Evolutionary conservation across 1,140 invertebrate genomes (phyloP), one percentile per base, ranked within the genome.

Genomic region (Yoshiicerus persimilis): DNA sequence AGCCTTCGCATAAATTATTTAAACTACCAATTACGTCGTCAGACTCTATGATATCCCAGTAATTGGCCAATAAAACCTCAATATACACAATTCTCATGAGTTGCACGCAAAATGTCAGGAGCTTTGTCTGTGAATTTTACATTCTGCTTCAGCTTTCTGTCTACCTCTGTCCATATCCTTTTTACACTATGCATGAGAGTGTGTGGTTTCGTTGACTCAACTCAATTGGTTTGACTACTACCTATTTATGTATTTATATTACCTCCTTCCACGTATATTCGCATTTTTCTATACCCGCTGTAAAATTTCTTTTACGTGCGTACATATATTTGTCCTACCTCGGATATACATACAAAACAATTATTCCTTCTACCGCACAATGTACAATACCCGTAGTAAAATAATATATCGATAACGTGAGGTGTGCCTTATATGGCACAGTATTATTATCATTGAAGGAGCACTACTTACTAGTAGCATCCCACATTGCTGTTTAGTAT

Each of bases 1-100:
- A 80, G 75, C 75, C 75, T 80, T 36, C 32, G 75, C 75, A 80
- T 80, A 80, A 80, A 80, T 80, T 80, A 80, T 80, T 80, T 80
- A 36, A 80, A 80, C 27, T 80, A 80, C 32, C 75, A 32, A 80
- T 80, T 80, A 80, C 34, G 32, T 36, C 75, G 75, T 80, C 75
- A 80, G 75, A 80, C 75, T 70, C 66, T 38, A 80, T 38, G 34
- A 80, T 80, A 80, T 80, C 32, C 75, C 75, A 80, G 30, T 80
- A 80, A 80, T 80, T 80, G 75, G 75, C 75, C 75, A 80, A 80
- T 80, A 80, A 80, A 80, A 80, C 20, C 32, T 32, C 30, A 80
- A 80, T 80, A 80, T 80, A 80, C 75, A 80, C 75, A 36, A 36
- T 80, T 80, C 32, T 80, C 75, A 80, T n/a, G 16, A 80, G 75